These are phyloP conservation scores for Holothuria glaberrima DNA, from an alignment of 35 echinoderm and acorn worm species.

Conservation along the genomic window DNA sequence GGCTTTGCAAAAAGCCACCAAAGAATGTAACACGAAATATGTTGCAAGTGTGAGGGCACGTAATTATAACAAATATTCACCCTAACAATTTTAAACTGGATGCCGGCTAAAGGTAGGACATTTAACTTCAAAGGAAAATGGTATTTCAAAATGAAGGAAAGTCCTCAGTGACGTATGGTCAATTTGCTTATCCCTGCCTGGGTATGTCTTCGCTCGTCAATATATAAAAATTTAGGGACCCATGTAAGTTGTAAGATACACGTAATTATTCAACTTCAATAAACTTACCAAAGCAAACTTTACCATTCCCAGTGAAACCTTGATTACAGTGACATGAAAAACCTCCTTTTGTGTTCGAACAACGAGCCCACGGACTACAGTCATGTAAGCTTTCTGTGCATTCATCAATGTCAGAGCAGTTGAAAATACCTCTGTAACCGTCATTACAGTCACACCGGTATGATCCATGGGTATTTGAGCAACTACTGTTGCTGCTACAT, in stretches of 20 bases:
- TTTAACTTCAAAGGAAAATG: neutral
- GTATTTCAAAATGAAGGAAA: neutral
- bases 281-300: neutral
- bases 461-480: neutral
- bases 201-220: neutral
- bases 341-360: neutral
- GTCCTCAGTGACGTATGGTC: neutral
- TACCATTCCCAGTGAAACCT: neutral
- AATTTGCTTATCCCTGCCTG: neutral
- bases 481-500: neutral
- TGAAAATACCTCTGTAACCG: neutral
- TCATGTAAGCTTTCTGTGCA: neutral
- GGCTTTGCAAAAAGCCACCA: no score
- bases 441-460: neutral
- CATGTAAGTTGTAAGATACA: no score
- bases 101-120: neutral
- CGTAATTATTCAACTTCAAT: neutral
- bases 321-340: neutral
- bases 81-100: neutral
- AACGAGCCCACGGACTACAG: neutral
- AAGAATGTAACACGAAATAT: no score
- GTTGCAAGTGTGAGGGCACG: no score
- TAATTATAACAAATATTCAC: neutral
- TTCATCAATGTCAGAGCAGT: constrained; percentile 11
- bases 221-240: no score